Conservation (phyloP, 2,113 vertebrate genomes). For the Nothocercus nigrocapillus region DNA sequence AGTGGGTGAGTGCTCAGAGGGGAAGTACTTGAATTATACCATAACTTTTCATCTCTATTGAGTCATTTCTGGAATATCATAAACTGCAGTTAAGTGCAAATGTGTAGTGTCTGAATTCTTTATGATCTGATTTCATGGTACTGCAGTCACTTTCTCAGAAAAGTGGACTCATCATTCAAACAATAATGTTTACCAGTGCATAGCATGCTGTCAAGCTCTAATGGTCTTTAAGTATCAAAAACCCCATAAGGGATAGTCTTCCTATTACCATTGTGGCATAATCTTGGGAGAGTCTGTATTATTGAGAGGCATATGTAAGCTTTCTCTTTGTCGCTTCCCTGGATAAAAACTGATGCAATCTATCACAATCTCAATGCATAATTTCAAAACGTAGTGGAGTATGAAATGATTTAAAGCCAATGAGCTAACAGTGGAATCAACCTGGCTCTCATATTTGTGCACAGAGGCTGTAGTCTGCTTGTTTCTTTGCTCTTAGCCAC, state of each 20-base stretch:
- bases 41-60: conserved; percentile 10
- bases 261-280: neutral
- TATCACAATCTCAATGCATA: conserved; percentile 27
- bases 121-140: conserved; percentile 69
- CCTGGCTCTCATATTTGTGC: neutral
- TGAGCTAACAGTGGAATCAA: neutral
- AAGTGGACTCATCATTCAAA: conserved; percentile 70
- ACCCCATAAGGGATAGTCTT: conserved; percentile 3
- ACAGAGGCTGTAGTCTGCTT: neutral
- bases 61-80: conserved; percentile 66
- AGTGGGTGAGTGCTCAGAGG: conserved; percentile 19
- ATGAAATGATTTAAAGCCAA: conserved; percentile 34
- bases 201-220: conserved; percentile 30
- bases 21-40: conserved; percentile 53
- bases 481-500: neutral
- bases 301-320: neutral
- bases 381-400: conserved; percentile 20
- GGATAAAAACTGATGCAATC: conserved; percentile 1
- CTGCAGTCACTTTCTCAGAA: conserved; percentile 47
- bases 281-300: neutral
- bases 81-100: conserved; percentile 62
- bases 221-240: conserved; percentile 55
- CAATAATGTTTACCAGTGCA: conserved; percentile 65
- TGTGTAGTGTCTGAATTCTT: conserved; percentile 63
- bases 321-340: neutral